phyloP scores from a whole-genome alignment of 1,140 invertebrate species.

The Drosophila athabasca region DNA sequence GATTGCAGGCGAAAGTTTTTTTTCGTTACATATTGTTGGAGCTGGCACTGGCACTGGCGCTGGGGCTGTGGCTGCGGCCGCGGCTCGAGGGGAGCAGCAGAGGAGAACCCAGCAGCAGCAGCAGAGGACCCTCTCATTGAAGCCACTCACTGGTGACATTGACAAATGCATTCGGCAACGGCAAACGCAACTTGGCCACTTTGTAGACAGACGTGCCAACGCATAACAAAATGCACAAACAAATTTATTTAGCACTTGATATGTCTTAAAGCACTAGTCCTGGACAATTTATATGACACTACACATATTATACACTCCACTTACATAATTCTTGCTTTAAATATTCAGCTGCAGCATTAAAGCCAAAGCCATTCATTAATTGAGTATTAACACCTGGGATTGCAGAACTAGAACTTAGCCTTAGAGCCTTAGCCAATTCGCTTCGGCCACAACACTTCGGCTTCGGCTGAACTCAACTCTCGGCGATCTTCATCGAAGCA shows the following conservation, averaged over 20 bases:
- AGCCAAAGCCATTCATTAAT: too few relatives aligned
- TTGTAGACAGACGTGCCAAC: constrained; percentile 62
- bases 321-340: too few relatives aligned
- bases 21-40: constrained; percentile 45
- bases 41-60: constrained; percentile 7
- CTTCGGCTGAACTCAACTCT: constrained; percentile 22
- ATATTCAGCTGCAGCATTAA: not conserved
- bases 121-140: constrained; percentile 56
- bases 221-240: constrained; percentile 51
- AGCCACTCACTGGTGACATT: constrained; percentile 50
- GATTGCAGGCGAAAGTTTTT: constrained; percentile 74
- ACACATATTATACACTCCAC: too few relatives aligned
- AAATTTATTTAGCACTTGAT: constrained; percentile 34
- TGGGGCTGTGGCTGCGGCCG: constrained; percentile 27
- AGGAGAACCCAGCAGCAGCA: constrained; percentile 1
- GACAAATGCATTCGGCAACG: constrained; percentile 72
- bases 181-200: constrained; percentile 39
- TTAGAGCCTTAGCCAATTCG: constrained; percentile 13
- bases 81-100: constrained; percentile 2
- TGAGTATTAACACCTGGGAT: constrained; percentile 21
- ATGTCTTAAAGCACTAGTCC: not conserved
- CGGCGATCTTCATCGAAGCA: constrained; percentile 46
- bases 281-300: too few relatives aligned
- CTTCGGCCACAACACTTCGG: constrained; percentile 16
- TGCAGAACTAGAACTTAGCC: constrained; percentile 29